A percentile compares a stretch with the other conserved stretches of the same genome.
Evolutionary conservation across 2,797 vertebrate species (phyloP).

Genomic region (Hephaestus fuliginosus): DNA sequence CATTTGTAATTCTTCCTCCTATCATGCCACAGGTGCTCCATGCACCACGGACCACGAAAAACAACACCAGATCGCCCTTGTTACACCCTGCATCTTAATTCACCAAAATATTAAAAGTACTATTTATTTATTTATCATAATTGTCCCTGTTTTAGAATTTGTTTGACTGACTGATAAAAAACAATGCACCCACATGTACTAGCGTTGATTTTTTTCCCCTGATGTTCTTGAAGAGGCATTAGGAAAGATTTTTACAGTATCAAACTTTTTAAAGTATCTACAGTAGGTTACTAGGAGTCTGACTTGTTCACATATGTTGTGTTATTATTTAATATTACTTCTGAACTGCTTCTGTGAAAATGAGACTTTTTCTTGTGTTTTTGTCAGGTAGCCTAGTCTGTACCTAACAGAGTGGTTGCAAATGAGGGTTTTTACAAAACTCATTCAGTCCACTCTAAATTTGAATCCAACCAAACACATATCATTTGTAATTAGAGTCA

Average conservation of each 20-base stretch:
- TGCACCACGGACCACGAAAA: not conserved
- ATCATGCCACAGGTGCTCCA: too few relatives aligned
- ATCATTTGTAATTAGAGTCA: constrained; percentile 48
- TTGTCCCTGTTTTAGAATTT: not conserved
- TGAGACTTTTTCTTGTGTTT: not conserved
- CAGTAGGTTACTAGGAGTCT: not conserved
- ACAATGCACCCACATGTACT: not conserved
- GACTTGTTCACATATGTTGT: not conserved
- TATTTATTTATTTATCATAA: not conserved
- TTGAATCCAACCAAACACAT: constrained; percentile 42
- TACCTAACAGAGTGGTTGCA: not conserved
- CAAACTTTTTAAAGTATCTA: not conserved
- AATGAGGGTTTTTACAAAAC: constrained; percentile 9
- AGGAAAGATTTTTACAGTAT: not conserved
- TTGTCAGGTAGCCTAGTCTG: not conserved
- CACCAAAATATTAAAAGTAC: too few relatives aligned
- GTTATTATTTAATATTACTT: not conserved
- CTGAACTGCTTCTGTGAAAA: not conserved
- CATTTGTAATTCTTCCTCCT: not conserved
- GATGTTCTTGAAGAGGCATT: not conserved
- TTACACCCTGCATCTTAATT: too few relatives aligned
- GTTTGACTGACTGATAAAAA: not conserved
- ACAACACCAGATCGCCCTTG: not conserved
- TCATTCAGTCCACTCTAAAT: constrained; percentile 25
- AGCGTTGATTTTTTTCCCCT: too few relatives aligned